phyloP scores from a whole-genome alignment of 2,888 invertebrate genomes.

The Nudaria mundana region DNA sequence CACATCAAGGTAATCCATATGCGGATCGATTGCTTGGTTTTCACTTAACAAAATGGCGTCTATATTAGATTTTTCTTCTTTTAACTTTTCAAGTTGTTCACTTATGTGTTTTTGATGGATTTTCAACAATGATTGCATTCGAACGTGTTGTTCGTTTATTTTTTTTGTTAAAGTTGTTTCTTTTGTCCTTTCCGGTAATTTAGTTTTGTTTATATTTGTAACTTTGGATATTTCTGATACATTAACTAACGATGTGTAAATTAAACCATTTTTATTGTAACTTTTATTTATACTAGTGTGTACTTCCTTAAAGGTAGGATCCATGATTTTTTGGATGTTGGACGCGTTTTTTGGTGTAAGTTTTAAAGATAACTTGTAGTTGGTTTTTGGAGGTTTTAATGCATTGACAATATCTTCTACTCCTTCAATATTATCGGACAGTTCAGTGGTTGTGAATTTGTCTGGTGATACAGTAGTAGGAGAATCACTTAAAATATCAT shows the following conservation, averaged over 20 bases:
- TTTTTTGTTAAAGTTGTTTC: conserved; percentile 18
- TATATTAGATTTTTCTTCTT: conserved; percentile 48
- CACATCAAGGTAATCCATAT: conserved; percentile 29
- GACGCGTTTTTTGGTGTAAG: conserved; percentile 64
- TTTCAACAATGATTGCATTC: conserved; percentile 45
- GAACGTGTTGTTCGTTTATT: conserved; percentile 38
- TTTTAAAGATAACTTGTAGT: conserved; percentile 63
- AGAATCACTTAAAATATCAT: not conserved
- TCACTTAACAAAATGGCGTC: conserved; percentile 25
- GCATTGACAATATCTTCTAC: conserved; percentile 42
- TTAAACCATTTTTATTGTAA: conserved; percentile 57
- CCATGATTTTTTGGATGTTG: conserved; percentile 32
- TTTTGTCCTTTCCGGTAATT: conserved; percentile 4
- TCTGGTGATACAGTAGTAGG: not conserved
- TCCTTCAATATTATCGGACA: conserved; percentile 18
- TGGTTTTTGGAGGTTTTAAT: conserved; percentile 32
- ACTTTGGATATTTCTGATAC: conserved; percentile 67
- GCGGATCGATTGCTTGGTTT: conserved; percentile 2
- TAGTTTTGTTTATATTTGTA: conserved; percentile 43
- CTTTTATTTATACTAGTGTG: conserved; percentile 68
- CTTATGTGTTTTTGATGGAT: conserved; percentile 53
- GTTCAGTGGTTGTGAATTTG: not conserved
- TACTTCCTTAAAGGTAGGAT: conserved; percentile 62
- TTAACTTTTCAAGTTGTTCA: conserved; percentile 47
- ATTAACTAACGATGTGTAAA: conserved; percentile 59